Conservation (phyloP, 2,113 vertebrate genomes). For the Macaca nemestrina region DNA sequence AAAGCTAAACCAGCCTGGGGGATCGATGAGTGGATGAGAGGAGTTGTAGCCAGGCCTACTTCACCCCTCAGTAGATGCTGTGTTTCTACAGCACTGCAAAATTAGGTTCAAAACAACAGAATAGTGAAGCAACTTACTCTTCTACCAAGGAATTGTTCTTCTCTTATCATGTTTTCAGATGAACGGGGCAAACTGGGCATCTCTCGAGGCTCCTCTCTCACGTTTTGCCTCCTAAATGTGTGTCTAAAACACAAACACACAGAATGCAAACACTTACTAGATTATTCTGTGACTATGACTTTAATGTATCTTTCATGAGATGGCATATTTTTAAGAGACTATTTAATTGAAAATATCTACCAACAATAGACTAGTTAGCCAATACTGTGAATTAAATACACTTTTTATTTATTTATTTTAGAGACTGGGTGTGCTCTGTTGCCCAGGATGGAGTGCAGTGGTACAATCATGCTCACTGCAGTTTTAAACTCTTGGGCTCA, state of each 20-base stretch:
- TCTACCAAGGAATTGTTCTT: conserved; percentile 94
- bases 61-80: background rate
- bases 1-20: background rate
- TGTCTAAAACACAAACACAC: conserved; percentile 83
- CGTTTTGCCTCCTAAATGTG: conserved; percentile 90
- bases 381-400: background rate
- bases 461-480: too few relatives aligned
- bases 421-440: too few relatives aligned
- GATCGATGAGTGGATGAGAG: background rate
- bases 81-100: background rate
- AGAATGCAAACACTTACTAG: background rate
- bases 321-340: background rate
- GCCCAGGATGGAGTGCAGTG: too few relatives aligned
- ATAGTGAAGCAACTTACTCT: conserved; percentile 83
- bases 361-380: background rate
- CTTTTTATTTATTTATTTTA: too few relatives aligned
- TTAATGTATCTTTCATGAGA: background rate
- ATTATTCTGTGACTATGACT: background rate
- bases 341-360: conserved; percentile 13
- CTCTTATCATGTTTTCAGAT: conserved; percentile 88
- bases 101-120: background rate
- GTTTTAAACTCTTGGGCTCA: too few relatives aligned
- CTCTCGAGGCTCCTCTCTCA: conserved; percentile 85
- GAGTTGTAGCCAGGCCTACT: background rate
- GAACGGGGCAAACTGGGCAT: conserved; percentile 92